Evolutionary conservation across 1,140 invertebrate genomes (phyloP).

Genomic region (Lethrus apterus): DNA sequence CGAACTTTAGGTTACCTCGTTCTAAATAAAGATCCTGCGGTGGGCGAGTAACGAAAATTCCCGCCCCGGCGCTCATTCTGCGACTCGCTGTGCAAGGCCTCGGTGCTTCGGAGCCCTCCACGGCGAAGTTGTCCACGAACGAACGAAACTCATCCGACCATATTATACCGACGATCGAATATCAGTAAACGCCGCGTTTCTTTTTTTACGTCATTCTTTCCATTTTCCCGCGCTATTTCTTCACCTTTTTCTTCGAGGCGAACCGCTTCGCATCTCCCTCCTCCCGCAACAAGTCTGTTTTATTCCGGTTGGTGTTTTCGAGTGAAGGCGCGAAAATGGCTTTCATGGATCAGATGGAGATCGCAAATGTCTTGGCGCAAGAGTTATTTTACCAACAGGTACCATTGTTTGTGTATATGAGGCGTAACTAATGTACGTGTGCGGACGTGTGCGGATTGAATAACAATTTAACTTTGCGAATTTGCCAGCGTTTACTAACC

Average conservation of each 20-base stretch:
- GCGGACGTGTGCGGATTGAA: too few relatives aligned
- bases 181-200: neutral
- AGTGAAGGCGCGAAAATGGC: conserved; percentile 26
- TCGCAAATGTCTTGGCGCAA: conserved; percentile 69
- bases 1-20: conserved; percentile 32
- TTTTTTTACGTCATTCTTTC: neutral
- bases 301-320: neutral
- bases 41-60: conserved; percentile 39
- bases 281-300: neutral
- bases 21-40: conserved; percentile 33
- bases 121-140: conserved; percentile 28
- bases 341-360: conserved; percentile 66
- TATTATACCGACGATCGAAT: conserved; percentile 20
- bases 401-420: neutral
- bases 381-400: conserved; percentile 65
- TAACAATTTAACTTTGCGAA: too few relatives aligned
- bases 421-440: too few relatives aligned
- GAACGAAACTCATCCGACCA: conserved; percentile 29
- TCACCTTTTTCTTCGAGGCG: conserved; percentile 1
- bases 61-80: conserved; percentile 31
- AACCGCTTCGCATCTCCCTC: neutral
- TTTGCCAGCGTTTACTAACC: neutral
- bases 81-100: conserved; percentile 33
- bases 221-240: neutral
- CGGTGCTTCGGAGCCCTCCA: conserved; percentile 25